Percentiles rank a stretch among this genome's conserved stretches.
Conservation (phyloP, 1,140 invertebrate genomes). For the Drosophila tsacasi region DNA sequence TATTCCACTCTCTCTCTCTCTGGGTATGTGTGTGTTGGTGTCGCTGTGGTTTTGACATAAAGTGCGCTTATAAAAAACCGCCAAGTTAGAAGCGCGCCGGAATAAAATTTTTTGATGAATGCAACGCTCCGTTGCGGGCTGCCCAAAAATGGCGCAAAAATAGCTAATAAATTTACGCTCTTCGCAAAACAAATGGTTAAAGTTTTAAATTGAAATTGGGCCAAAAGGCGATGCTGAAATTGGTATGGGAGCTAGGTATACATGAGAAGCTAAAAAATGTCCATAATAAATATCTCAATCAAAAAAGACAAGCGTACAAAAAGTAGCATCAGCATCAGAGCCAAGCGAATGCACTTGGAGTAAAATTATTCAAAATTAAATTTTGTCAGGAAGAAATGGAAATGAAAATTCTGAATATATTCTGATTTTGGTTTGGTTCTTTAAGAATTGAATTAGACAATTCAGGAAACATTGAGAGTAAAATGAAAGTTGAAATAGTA, state of each 20-base stretch:
- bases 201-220: conserved; percentile 81
- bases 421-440: neutral
- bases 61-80: conserved; percentile 81
- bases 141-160: conserved; percentile 65
- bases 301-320: conserved; percentile 69
- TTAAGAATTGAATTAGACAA: neutral
- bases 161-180: conserved; percentile 77
- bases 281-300: conserved; percentile 81
- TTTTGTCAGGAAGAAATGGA: no score
- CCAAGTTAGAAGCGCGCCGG: conserved; percentile 73
- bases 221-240: conserved; percentile 63
- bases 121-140: conserved; percentile 57
- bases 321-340: conserved; percentile 41
- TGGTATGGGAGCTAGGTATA: conserved; percentile 25
- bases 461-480: no score
- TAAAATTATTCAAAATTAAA: neutral
- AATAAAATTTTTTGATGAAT: conserved; percentile 80
- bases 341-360: conserved; percentile 1
- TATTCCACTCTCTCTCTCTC: conserved; percentile 6
- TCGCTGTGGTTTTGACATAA: conserved; percentile 81
- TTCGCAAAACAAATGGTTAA: conserved; percentile 76
- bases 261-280: conserved; percentile 44
- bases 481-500: neutral
- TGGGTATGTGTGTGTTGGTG: conserved; percentile 38
- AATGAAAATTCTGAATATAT: neutral